Conservation (phyloP, 2,888 invertebrate species). For the Ophion obscuratus region DNA sequence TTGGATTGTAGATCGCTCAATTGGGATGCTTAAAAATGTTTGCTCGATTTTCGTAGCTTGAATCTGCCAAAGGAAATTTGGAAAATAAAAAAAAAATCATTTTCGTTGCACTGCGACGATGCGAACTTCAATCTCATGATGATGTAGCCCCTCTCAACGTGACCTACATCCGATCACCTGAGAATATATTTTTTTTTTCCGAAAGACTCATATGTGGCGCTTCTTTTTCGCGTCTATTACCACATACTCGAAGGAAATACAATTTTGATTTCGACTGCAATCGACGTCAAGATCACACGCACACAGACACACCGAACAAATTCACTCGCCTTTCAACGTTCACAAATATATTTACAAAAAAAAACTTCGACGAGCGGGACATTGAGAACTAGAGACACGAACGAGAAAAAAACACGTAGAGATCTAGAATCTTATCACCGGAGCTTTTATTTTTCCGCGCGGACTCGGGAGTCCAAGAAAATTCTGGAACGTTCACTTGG, state of each 20-base stretch:
- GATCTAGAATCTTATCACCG: constrained; percentile 27
- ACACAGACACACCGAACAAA: constrained; percentile 9
- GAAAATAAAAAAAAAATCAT: too few species aligned
- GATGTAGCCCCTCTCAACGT: not conserved
- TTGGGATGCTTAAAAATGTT: too few species aligned
- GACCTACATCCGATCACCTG: not conserved
- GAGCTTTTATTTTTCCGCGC: not conserved
- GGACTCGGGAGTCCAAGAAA: constrained; percentile 35
- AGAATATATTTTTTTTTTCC: not conserved
- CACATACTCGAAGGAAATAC: not conserved
- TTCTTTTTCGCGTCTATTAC: not conserved
- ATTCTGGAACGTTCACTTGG: constrained; percentile 51
- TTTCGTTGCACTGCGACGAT: too few species aligned
- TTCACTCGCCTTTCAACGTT: constrained; percentile 43
- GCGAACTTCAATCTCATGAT: too few species aligned
- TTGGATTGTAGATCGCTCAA: too few species aligned
- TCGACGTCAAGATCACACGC: not conserved
- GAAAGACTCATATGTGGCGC: not conserved
- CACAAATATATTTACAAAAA: constrained; percentile 59
- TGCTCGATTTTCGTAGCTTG: too few species aligned
- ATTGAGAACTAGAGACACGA: constrained; percentile 38
- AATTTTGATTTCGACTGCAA: not conserved
- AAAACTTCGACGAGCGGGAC: constrained; percentile 39
- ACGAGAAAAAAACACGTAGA: constrained; percentile 20
- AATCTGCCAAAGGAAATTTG: too few species aligned